These are phyloP conservation scores for Argyrosomus japonicus DNA, from an alignment of 2,113 vertebrate species.

Conservation along the genomic window DNA sequence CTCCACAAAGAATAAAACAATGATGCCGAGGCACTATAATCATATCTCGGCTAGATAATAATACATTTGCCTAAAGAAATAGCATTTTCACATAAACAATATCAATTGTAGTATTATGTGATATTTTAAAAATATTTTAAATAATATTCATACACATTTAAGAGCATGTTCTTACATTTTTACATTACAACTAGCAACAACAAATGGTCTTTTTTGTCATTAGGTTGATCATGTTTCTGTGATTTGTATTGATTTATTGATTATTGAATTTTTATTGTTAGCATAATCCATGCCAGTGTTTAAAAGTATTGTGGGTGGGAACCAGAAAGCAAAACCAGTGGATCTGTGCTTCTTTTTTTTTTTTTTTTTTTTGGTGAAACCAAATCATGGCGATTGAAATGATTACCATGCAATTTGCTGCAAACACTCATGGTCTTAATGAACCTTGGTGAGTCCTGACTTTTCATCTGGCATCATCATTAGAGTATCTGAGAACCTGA, in stretches of 20 bases:
- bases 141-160: background rate
- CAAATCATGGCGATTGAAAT: too few relatives aligned
- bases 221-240: too few relatives aligned
- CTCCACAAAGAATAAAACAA: slow-evolving; percentile 40
- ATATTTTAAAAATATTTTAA: background rate
- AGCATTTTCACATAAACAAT: slow-evolving; percentile 19
- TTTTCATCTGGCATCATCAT: background rate
- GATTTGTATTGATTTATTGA: too few relatives aligned
- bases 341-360: too few relatives aligned
- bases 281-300: background rate
- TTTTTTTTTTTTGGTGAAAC: too few relatives aligned
- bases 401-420: background rate
- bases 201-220: too few relatives aligned
- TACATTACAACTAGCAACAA: too few relatives aligned
- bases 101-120: background rate
- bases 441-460: too few relatives aligned
- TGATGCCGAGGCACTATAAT: slow-evolving; percentile 18
- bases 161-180: too few relatives aligned
- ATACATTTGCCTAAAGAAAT: slow-evolving; percentile 4
- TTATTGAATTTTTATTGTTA: background rate
- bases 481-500: background rate
- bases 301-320: background rate
- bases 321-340: background rate
- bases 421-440: background rate
- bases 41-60: slow-evolving; percentile 44